Base-by-base conservation (phyloP, 2,888 invertebrate species). In the Platerodrilus igneus region DNA sequence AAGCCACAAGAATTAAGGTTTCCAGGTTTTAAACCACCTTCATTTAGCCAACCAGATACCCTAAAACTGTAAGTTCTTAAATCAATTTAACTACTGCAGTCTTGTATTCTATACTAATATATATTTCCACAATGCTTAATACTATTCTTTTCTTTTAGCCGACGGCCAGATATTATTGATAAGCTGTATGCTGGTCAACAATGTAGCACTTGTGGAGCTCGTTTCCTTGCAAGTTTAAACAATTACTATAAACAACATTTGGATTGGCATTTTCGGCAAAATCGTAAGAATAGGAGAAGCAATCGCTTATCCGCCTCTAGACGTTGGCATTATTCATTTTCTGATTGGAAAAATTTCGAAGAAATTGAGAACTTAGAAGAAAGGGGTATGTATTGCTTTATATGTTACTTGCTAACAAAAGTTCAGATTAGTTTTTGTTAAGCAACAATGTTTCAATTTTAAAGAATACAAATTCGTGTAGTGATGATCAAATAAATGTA, bases 201-300 rank as follows among this genome's bases (percentile, higher is more conserved):
- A 63, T 99, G 99, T 71, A 86, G 90, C 49, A 90, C 92, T 33
- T 99, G 99, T 70, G 97, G 97, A 18, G 81, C 91, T 44, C 78
- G 96, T 27, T 96, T 97, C 70, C 86, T 89, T 8, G 85, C 89
- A 0, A 90, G 91, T 68, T 85, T 86, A 60, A 89, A 87, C 5
- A 85, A 86, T 51, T 81, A 86, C 47, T 99, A 96, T 69, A 87
- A 86, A 57, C 89, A 91, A 64, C 99, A 99, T 71, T 77, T 97
- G 43, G 97, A 99, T 72, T 97, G 97, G 96, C 99, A 99, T 72
- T 97, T 97, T 72, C 73, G 93, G 1, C 90, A 92, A 68, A 97
- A 97, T 72, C 73, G 92, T 2, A 76, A 85, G 36, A 92, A 91
- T 55, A 80, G 91, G 49, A 90, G 90, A 61, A 86, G 87, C 0